A percentile compares a stretch with the other conserved stretches of the same genome.
phyloP scores from a whole-genome alignment of 2,888 invertebrate species.

The Dioctria linearis region DNA sequence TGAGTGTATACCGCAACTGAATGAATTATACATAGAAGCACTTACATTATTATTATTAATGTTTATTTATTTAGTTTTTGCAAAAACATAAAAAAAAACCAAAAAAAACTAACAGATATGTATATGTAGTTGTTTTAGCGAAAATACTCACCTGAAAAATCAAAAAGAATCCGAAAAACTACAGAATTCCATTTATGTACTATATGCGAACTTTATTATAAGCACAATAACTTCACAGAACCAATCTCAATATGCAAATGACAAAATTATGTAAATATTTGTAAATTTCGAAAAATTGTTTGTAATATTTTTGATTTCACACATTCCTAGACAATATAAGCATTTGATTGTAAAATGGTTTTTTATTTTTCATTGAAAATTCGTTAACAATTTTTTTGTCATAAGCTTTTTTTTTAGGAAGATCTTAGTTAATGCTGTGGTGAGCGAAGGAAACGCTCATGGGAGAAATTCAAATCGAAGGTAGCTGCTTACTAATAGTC shows the following conservation, averaged over 20 bases:
- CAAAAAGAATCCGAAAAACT: background rate
- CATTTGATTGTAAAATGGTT: slow-evolving; percentile 44
- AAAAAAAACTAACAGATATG: background rate
- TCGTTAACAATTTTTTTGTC: too few species aligned
- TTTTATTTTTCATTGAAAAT: slow-evolving; percentile 2
- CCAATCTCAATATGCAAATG: slow-evolving; percentile 39
- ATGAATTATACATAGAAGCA: slow-evolving; percentile 7
- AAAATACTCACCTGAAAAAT: background rate
- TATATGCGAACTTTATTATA: slow-evolving; percentile 21
- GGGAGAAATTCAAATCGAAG: too few species aligned
- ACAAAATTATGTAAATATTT: slow-evolving; percentile 44
- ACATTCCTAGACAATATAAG: slow-evolving; percentile 49
- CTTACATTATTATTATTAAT: slow-evolving; percentile 9
- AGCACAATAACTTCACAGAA: slow-evolving; percentile 39
- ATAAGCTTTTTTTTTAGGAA: too few species aligned
- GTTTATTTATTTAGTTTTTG: background rate
- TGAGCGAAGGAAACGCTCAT: too few species aligned
- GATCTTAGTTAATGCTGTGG: too few species aligned
- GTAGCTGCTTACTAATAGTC: too few species aligned
- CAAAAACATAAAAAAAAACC: background rate
- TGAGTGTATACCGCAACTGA: too few species aligned
- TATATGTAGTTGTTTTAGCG: background rate
- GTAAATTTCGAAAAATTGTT: slow-evolving; percentile 48
- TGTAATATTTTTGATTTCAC: slow-evolving; percentile 52
- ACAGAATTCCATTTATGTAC: background rate